These are phyloP conservation scores for Hecatera dysodea DNA, from an alignment of 2,888 invertebrate species.

Conservation along the genomic window DNA sequence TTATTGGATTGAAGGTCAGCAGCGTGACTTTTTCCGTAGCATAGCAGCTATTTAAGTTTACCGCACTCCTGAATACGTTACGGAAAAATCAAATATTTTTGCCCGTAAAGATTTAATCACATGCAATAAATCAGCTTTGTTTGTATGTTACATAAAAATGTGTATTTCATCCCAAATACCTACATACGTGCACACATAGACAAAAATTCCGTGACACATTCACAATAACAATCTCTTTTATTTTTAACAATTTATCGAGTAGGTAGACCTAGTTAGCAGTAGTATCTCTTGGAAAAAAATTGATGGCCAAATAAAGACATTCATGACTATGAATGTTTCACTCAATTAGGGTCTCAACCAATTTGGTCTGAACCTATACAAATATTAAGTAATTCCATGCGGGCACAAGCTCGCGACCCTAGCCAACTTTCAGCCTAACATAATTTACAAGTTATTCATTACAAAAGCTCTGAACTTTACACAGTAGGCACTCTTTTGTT, in stretches of 20 bases:
- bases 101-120: too few species aligned
- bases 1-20: slow-evolving; percentile 38
- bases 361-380: slow-evolving; percentile 30
- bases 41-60: too few species aligned
- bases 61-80: too few species aligned
- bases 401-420: slow-evolving; percentile 16
- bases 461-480: slow-evolving; percentile 40
- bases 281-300: too few species aligned
- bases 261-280: neutral
- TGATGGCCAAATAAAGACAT: neutral
- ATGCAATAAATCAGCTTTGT: too few species aligned
- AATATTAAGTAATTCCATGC: slow-evolving; percentile 32
- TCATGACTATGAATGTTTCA: slow-evolving; percentile 7
- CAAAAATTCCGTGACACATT: neutral
- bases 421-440: slow-evolving; percentile 18
- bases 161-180: too few species aligned
- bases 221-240: neutral
- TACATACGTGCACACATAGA: neutral
- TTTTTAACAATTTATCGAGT: neutral
- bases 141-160: too few species aligned
- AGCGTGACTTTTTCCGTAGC: too few species aligned
- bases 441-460: slow-evolving; percentile 42
- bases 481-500: slow-evolving; percentile 37
- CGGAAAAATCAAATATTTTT: too few species aligned
- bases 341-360: slow-evolving; percentile 8